Percentiles rank a stretch among this genome's conserved stretches.
Conservation (phyloP, 2,113 vertebrate species). For the Progne subis region DNA sequence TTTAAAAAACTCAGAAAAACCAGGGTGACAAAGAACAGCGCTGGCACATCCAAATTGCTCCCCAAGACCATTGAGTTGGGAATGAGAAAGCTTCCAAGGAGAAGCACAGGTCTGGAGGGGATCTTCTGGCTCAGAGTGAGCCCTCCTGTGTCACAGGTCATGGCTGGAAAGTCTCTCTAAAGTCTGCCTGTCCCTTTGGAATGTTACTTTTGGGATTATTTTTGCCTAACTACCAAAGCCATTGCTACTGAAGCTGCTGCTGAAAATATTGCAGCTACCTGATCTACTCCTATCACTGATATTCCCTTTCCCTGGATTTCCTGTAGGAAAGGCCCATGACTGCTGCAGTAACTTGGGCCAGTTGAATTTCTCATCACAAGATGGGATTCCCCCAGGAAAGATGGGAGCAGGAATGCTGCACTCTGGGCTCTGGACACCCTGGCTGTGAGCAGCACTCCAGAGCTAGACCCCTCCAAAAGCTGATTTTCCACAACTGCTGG, state of each 20-base stretch:
- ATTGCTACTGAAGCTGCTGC: neutral
- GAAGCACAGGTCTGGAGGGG: neutral
- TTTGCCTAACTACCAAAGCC: neutral
- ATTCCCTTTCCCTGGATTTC: neutral
- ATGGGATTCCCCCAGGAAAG: neutral
- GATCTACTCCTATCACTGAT: neutral
- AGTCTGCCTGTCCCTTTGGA: neutral
- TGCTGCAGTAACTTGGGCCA: neutral
- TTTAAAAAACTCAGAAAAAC: no score
- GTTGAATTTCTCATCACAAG: neutral
- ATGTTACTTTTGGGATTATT: neutral
- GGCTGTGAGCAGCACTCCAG: neutral
- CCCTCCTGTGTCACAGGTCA: neutral
- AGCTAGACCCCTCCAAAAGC: neutral
- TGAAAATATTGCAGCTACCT: neutral
- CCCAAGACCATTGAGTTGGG: neutral
- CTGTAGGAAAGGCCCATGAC: neutral
- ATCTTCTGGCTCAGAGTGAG: neutral
- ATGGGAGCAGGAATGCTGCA: neutral
- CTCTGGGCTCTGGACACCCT: accelerated
- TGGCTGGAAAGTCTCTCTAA: neutral
- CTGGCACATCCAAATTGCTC: neutral
- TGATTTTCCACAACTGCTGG: neutral
- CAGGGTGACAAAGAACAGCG: accelerated
- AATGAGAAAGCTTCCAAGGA: neutral